Evolutionary conservation across 2,888 invertebrate species (phyloP).

Genomic region (Petrolisthes cinctipes): DNA sequence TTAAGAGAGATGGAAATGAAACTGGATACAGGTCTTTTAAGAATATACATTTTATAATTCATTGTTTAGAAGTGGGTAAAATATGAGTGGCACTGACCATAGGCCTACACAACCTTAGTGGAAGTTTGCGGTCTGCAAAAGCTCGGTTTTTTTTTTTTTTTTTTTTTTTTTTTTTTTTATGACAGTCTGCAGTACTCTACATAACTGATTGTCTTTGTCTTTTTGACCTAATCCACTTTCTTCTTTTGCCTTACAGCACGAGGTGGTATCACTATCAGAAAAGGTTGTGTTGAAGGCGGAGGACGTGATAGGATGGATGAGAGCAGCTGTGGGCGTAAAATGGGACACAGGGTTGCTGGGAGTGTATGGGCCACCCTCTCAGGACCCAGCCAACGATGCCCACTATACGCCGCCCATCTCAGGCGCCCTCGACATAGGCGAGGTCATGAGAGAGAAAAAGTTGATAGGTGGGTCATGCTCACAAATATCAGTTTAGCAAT

Average conservation of each 20-base stretch:
- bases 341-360: conserved; percentile 80
- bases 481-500: no score
- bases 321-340: conserved; percentile 75
- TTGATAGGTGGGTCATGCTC: conserved; percentile 69
- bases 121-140: no score
- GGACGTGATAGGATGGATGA: conserved; percentile 85
- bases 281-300: conserved; percentile 87
- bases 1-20: no score
- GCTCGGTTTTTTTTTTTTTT: no score
- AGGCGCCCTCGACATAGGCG: conserved; percentile 77
- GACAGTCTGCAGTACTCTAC: background rate
- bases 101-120: background rate
- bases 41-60: background rate
- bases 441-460: conserved; percentile 79
- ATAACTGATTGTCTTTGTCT: background rate
- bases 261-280: conserved; percentile 89
- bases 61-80: background rate
- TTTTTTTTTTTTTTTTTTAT: background rate
- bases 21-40: no score
- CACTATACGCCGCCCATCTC: conserved; percentile 67
- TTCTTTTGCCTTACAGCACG: conserved; percentile 77
- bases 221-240: background rate
- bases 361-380: conserved; percentile 67
- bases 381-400: conserved; percentile 38
- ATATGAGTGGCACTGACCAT: background rate